phyloP scores from a whole-genome alignment of 2,113 vertebrate genomes.

The Cavia aperea region DNA sequence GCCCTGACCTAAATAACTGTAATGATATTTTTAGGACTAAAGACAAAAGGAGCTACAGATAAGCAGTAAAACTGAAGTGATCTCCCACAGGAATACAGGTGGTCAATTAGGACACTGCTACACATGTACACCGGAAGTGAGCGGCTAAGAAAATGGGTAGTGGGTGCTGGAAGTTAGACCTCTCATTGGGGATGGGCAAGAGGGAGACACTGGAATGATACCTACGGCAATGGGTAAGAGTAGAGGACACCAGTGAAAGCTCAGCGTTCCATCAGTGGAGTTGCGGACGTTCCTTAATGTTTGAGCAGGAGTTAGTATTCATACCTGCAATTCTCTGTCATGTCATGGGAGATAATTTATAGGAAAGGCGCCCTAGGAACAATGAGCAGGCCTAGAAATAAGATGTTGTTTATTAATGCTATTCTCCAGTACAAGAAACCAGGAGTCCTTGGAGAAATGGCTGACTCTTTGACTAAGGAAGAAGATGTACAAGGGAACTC shows the following conservation, averaged over 20 bases:
- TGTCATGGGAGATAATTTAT: neutral
- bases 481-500: no score
- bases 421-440: no score
- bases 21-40: neutral
- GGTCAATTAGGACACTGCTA: neutral
- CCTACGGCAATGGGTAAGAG: neutral
- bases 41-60: neutral
- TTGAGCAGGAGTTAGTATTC: neutral
- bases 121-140: no score
- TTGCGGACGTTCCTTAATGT: neutral
- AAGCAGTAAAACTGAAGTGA: neutral
- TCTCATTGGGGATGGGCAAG: neutral
- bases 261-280: neutral
- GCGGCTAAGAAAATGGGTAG: neutral
- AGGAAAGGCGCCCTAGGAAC: neutral
- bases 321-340: no score
- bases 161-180: no score
- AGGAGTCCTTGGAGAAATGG: no score
- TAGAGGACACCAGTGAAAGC: fast-evolving
- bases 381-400: neutral
- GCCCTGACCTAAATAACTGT: neutral
- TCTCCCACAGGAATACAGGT: neutral
- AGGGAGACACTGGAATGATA: neutral
- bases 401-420: neutral
- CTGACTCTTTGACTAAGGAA: neutral